Evolutionary conservation across 1,140 invertebrate species (phyloP), one percentile per base, ranked within the genome.

Genomic region (Thereuonema tuberculata): DNA sequence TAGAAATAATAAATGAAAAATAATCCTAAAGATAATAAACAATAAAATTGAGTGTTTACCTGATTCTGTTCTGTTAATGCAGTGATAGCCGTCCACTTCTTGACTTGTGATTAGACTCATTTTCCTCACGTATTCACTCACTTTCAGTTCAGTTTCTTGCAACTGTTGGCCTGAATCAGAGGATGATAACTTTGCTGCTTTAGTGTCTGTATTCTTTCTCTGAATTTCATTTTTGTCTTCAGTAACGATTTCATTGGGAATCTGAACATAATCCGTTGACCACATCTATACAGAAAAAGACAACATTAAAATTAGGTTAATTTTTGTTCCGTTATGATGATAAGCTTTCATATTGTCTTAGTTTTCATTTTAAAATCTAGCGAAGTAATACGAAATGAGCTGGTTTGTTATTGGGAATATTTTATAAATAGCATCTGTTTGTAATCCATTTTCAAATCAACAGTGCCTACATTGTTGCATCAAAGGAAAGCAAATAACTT

Each of bases 231-330:
- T 55, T 43, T 26, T 24, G n/a, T 14, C 47, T 53, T 28, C 24
- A 15, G 14, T 21, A 12, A 9, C 15, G 21, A 12, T 24, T 21
- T 15, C 24, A 15, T 21, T 15, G 54, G 87, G 86, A 59, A 93
- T 87, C 77, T 94, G 89, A 29, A 92, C 83, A 75, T 93, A 93
- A 71, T 94, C 91, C 61, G 95, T 80, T 5, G 90, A 93, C 91
- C 93, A 98, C 89, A 98, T 94, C 85, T 93, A 68, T 26, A 61
- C n/a, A n/a, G n/a, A n/a, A n/a, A n/a, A n/a, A n/a, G n/a, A n/a
- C n/a, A n/a, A n/a, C n/a, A n/a, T n/a, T n/a, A n/a, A n/a, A n/a
- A n/a, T n/a, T n/a, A n/a, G n/a, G n/a, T n/a, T n/a, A n/a, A n/a
- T n/a, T n/a, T n/a, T n/a, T n/a, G n/a, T n/a, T n/a, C n/a, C n/a